Percentiles rank a stretch among this genome's conserved stretches.
phyloP scores from a whole-genome alignment of 2,888 invertebrate genomes.

The Napeogenes sylphis region DNA sequence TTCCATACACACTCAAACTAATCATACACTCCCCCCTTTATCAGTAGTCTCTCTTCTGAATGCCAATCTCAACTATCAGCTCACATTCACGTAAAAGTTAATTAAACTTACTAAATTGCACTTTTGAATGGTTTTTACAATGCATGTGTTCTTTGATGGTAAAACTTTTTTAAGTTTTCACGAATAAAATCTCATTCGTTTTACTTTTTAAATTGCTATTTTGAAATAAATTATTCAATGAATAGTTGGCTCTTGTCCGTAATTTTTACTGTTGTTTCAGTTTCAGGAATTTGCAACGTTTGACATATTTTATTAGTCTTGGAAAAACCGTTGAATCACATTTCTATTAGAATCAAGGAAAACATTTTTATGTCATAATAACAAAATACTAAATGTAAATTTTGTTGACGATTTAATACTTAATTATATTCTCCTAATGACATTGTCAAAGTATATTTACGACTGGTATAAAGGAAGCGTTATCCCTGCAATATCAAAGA shows the following conservation, averaged over 20 bases:
- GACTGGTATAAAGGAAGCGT: neutral
- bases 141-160: conserved; percentile 51
- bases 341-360: too few relatives aligned
- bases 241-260: conserved; percentile 4
- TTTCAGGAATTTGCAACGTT: too few relatives aligned
- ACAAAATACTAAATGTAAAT: too few relatives aligned
- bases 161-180: conserved; percentile 33
- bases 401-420: too few relatives aligned
- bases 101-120: conserved; percentile 53
- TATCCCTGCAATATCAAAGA: neutral
- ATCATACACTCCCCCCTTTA: conserved; percentile 33
- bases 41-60: conserved; percentile 46
- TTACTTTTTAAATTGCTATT: conserved; percentile 1
- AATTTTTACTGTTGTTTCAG: conserved; percentile 8
- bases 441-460: neutral
- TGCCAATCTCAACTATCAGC: conserved; percentile 45
- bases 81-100: conserved; percentile 45
- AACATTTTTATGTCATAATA: too few relatives aligned
- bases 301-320: neutral
- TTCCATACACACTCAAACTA: conserved; percentile 49
- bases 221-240: neutral
- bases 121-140: conserved; percentile 51
- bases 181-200: neutral
- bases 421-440: too few relatives aligned
- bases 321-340: conserved; percentile 21